Conservation (phyloP, 1,140 invertebrate genomes). For the Schlechtendalia chinensis region DNA sequence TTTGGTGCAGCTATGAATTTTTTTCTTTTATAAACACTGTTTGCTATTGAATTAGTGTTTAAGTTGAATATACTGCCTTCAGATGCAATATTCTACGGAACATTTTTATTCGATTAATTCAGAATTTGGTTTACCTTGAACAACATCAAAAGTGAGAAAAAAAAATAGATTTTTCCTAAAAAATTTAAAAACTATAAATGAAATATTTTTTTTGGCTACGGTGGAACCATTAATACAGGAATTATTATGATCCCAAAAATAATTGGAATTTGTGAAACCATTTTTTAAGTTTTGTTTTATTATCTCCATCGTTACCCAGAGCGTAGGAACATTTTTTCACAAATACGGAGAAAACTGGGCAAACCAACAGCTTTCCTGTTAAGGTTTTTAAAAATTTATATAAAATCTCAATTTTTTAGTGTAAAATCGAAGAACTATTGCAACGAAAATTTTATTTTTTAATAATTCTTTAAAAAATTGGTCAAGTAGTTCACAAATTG, state of each 20-base stretch:
- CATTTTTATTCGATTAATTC: not conserved
- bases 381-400: conserved; percentile 9
- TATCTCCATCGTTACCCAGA: conserved; percentile 31
- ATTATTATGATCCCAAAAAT: conserved; percentile 2
- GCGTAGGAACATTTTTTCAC: conserved; percentile 43
- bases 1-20: conserved; percentile 9
- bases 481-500: not conserved
- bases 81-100: not conserved
- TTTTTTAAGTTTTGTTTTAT: conserved; percentile 6
- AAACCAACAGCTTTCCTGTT: conserved; percentile 16
- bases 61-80: not conserved
- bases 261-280: conserved; percentile 22
- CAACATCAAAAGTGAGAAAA: not conserved
- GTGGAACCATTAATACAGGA: conserved; percentile 26
- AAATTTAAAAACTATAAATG: not conserved
- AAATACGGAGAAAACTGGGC: conserved; percentile 39
- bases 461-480: not conserved
- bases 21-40: conserved; percentile 13
- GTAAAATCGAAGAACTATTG: not conserved
- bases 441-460: not conserved
- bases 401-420: not conserved
- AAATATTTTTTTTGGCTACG: not conserved
- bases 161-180: not conserved
- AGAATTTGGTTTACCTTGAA: not conserved
- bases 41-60: conserved; percentile 20